Evolutionary conservation across 2,888 invertebrate species (phyloP), one percentile per base, ranked within the genome.

Genomic region (Lithophane socia): DNA sequence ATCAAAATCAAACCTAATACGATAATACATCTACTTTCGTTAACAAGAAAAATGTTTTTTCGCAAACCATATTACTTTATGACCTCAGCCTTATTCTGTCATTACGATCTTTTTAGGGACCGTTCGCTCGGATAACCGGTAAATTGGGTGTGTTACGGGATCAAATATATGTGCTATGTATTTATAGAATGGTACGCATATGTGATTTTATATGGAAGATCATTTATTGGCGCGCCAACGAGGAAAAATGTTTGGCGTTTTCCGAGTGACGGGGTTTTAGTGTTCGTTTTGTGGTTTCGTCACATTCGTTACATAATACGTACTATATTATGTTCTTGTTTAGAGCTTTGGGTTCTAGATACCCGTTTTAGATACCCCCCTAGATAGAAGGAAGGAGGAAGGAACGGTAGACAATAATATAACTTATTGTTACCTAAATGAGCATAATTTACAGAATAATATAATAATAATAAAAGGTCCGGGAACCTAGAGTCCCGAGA

Each of bases 71-170:
- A 73, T 82, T 70, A 64, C 82, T 63, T 83, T 83, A 82, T 82
- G 80, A 29, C 12, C 60, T 44, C 16, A 56, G 44, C 76, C 66
- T 80, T 81, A 84, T 63, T 60, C 75, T 81, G 86, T 87, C 86
- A 86, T 87, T 87, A 87, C 76, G 84, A 81, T 86, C 80, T 89
- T 90, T 91, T 88, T 85, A 86, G 74, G 75, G 77, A 83, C 81
- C 85, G 75, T 77, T 74, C 75, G 73, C 73, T 75, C 66, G 79
- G 79, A 84, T 84, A 87, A 79, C 79, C 82, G 80, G 83, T 83
- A 85, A 90, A 90, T 90, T 90, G 89, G 87, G 86, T 86, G 80
- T 75, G 82, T 79, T 81, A 83, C 66, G 75, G 72, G 64, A 75
- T 70, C 78, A 71, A 69, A 84, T 87, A 83, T 76, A 75, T 77